Conservation (phyloP, 53 echinoderm and acorn worm species). For the Patiria pectinifera region DNA sequence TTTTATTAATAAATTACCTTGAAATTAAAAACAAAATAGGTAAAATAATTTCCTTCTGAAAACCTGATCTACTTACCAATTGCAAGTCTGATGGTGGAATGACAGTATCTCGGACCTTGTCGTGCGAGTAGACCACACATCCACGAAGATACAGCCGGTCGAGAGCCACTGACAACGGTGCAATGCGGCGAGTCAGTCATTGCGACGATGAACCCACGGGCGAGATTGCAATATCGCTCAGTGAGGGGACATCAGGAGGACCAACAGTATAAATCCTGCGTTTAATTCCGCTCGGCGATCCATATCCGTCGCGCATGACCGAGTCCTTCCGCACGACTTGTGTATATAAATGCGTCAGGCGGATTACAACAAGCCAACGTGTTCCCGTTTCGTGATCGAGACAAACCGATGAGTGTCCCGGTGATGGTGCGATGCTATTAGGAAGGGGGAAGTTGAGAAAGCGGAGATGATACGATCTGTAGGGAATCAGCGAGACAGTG, state of each 20-base stretch:
- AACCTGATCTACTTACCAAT: background rate
- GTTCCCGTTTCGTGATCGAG: background rate
- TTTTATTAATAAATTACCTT: too few species aligned
- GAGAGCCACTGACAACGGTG: background rate
- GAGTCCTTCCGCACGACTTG: background rate
- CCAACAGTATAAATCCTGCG: background rate
- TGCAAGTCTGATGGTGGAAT: background rate
- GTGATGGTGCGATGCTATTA: conserved; percentile 1
- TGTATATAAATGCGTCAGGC: background rate
- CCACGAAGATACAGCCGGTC: background rate
- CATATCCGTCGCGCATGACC: background rate
- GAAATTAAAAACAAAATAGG: too few species aligned
- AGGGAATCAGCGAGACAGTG: background rate
- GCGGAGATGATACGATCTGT: background rate
- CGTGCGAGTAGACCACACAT: background rate
- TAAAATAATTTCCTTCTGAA: too few species aligned
- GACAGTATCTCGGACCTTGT: background rate
- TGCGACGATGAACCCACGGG: background rate
- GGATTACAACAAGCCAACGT: background rate
- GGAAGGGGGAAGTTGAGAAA: background rate
- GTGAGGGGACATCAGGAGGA: background rate
- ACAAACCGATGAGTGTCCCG: background rate
- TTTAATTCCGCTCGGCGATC: background rate
- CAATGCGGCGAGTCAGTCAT: background rate
- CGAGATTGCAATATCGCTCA: background rate